Base-by-base conservation (phyloP, 2,888 invertebrate species). In the Lacanobia wlatinum region DNA sequence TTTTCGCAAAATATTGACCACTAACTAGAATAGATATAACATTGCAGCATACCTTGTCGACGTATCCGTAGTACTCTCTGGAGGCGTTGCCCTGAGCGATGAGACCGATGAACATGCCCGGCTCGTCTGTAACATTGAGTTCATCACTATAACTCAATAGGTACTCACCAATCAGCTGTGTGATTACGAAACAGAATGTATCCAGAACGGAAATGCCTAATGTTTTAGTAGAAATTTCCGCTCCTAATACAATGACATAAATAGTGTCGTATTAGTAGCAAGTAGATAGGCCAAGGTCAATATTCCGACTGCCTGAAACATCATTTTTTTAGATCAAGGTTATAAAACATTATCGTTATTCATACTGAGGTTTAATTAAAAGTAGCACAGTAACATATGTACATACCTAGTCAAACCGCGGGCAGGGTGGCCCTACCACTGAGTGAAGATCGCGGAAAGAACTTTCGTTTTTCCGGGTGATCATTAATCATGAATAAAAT, bases 61-160 rank as follows among this genome's bases (percentile, higher is more conserved):
- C 97, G 80, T 97, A 97, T 61, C 97, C 97, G 71, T 96, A 92
- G 84, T 95, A 95, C 87, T 96, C 97, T 73, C 98, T 95, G 82
- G 95, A 97, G 78, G 96, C 98, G 82, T 97, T 96, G 60, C 97
- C 97, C 85, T 96, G 96, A 73, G 96, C 96, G 76, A 97, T 97
- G 87, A 98, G 96, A 0, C 98, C 98, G 63, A 98, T 97, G 90
- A 98, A 97, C 97, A 98, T 98, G 48, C 98, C 98, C 2, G 98
- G 97, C 92, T 98, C 98, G 88, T 98, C 98, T 97, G 95, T 53
- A 79, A 78, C 58, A 78, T 34, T 21, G 6, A 50, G 18, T 5
- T 34, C 4, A 18, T n/a, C 38, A 38, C 10, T 66, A 21, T 23
- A 50, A 18, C 18, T 16, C 38, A n/a, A 48, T 6, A 28, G 2